Evolutionary conservation across 2,113 vertebrate genomes (phyloP), one percentile per base, ranked within the genome.

Genomic region (Nesoenas mayeri): DNA sequence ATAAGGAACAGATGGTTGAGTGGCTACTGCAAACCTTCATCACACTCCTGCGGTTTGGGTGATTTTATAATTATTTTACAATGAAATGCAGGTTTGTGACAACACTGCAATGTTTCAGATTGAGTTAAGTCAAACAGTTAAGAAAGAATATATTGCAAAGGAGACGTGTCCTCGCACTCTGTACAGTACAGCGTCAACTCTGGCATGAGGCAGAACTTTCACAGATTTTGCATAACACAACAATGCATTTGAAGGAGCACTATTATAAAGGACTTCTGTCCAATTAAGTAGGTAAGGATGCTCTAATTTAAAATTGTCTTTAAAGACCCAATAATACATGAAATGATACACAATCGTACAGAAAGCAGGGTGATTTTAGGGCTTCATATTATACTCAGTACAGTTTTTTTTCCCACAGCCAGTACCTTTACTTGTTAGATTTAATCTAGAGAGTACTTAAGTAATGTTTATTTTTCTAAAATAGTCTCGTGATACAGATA

Each of bases 1-100:
- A 98, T 97, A 86, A 75, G 54, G 95, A 98, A 97, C 98, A 98
- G 98, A 98, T 98, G 98, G 96, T 34, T 85, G 86, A 92, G 93
- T 84, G 97, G 96, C 94, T 96, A 92, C 96, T 96, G 97, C 77
- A 96, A 95, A 90, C 90, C 64, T 65, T 67, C 86, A 82, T 88
- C 71, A 79, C 89, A 58, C 69, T 77, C 56, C 80, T 85, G 95
- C 0, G 77, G 88, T 87, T 78, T 97, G 95, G 84, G 84, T 74
- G 71, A 70, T 89, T 94, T 73, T 71, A 61, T 36, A 79, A 85
- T 67, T 29, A 72, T 91, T 93, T 91, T 95, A 93, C 94, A 88
- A 85, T 79, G 75, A 94, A 95, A 64, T 38, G 60, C 53, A 88
- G 82, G 67, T 79, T 90, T 85, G 56, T 51, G 57, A 88, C 73